Conservation (phyloP, 2,888 invertebrate genomes). For the Sinopyrophorus schimmeli region DNA sequence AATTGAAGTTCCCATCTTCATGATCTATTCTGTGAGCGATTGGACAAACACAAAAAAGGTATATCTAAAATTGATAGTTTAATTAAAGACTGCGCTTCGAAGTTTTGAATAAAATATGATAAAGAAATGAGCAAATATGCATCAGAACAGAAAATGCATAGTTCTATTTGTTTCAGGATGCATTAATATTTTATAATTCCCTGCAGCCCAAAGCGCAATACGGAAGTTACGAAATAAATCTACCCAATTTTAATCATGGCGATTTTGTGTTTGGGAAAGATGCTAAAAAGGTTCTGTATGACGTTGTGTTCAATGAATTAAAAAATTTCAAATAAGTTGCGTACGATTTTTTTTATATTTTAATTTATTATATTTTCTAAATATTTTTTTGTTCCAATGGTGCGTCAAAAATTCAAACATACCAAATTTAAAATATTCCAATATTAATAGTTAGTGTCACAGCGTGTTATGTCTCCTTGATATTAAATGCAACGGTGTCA, state of each 20-base stretch:
- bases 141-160: too few species aligned
- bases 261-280: slow-evolving; percentile 51
- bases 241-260: slow-evolving; percentile 51
- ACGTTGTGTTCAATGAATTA: not conserved
- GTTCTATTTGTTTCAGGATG: slow-evolving; percentile 54
- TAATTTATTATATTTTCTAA: too few species aligned
- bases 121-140: too few species aligned
- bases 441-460: not conserved
- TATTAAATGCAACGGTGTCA: slow-evolving; percentile 11
- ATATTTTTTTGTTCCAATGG: too few species aligned
- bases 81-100: too few species aligned
- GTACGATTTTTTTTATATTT: not conserved
- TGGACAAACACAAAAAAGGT: slow-evolving; percentile 62
- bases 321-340: not conserved
- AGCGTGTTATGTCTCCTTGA: not conserved
- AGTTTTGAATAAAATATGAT: too few species aligned
- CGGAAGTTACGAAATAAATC: slow-evolving; percentile 46
- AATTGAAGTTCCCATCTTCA: slow-evolving; percentile 62
- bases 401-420: too few species aligned
- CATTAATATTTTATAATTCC: slow-evolving; percentile 46
- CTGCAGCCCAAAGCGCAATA: slow-evolving; percentile 43
- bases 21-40: slow-evolving; percentile 68
- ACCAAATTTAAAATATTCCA: too few species aligned
- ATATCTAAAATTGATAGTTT: too few species aligned
- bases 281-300: slow-evolving; percentile 36